Conservation (phyloP, 1,140 invertebrate species). For the Nixonia krombeini region DNA sequence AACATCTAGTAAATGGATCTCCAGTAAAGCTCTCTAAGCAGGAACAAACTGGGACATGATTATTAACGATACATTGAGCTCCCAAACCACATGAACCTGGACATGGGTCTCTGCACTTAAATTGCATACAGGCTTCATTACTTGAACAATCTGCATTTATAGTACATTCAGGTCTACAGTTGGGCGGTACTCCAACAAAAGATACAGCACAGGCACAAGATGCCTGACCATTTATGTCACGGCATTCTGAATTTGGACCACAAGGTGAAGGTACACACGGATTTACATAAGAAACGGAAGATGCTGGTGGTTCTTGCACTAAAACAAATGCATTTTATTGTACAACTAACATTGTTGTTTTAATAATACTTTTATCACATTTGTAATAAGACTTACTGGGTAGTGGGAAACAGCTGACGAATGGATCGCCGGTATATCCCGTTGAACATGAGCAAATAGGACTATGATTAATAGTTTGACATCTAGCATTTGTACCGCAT, state of each 20-base stretch:
- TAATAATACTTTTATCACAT: neutral
- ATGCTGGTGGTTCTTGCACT: slow-evolving; percentile 34
- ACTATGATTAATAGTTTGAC: slow-evolving; percentile 80
- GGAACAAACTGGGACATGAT: slow-evolving; percentile 77
- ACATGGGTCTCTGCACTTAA: slow-evolving; percentile 74
- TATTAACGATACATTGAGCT: slow-evolving; percentile 74
- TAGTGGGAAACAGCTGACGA: slow-evolving; percentile 74
- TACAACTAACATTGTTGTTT: no score
- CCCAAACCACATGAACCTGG: slow-evolving; percentile 75
- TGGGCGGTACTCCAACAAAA: slow-evolving; percentile 44
- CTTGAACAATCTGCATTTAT: slow-evolving; percentile 78
- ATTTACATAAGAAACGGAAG: slow-evolving; percentile 45
- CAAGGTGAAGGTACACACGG: slow-evolving; percentile 77
- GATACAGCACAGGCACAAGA: slow-evolving; percentile 77
- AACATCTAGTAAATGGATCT: slow-evolving; percentile 79
- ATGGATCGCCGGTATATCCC: slow-evolving; percentile 82
- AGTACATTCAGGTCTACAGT: slow-evolving; percentile 72
- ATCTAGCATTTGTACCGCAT: slow-evolving; percentile 77
- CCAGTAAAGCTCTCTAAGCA: slow-evolving; percentile 79
- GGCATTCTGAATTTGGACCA: slow-evolving; percentile 77
- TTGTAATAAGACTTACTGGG: slow-evolving; percentile 66
- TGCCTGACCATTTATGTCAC: slow-evolving; percentile 72
- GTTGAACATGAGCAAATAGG: slow-evolving; percentile 81
- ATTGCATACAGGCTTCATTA: slow-evolving; percentile 77
- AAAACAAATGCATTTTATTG: slow-evolving; percentile 45